phyloP scores from a whole-genome alignment of 1,140 invertebrate genomes.

The Antheraea pernyi region DNA sequence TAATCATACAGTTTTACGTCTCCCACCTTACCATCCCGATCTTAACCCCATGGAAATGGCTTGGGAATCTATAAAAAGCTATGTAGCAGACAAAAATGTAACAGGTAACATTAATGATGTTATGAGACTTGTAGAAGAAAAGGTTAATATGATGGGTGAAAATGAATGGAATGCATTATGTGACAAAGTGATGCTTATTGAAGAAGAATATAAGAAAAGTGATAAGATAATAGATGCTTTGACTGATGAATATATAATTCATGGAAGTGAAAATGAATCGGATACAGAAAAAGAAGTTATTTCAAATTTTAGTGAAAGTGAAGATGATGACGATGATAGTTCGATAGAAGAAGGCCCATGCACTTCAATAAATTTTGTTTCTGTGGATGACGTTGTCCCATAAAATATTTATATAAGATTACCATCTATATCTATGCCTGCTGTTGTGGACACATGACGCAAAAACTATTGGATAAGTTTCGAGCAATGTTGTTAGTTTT shows the following conservation, averaged over 20 bases:
- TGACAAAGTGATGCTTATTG: conserved; percentile 9
- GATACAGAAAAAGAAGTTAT: too few relatives aligned
- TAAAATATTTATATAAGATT: too few relatives aligned
- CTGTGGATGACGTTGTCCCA: too few relatives aligned
- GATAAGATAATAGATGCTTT: conserved; percentile 9
- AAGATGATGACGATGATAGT: too few relatives aligned
- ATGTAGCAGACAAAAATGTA: conserved; percentile 4
- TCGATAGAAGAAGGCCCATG: too few relatives aligned
- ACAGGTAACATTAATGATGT: not conserved
- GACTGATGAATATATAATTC: conserved; percentile 7
- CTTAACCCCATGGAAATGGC: conserved; percentile 10
- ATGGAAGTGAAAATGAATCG: conserved; percentile 6
- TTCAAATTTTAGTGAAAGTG: too few relatives aligned
- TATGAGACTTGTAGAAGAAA: conserved; percentile 10
- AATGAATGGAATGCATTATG: conserved; percentile 8
- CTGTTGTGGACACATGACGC: too few relatives aligned
- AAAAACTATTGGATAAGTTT: too few relatives aligned
- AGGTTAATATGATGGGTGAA: conserved; percentile 6
- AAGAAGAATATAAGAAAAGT: conserved; percentile 18
- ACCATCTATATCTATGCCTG: too few relatives aligned
- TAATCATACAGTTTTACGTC: not conserved
- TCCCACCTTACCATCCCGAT: conserved; percentile 5
- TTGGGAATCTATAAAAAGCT: conserved; percentile 1
- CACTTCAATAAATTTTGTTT: too few relatives aligned
- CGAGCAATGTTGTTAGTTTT: too few relatives aligned